A percentile compares a stretch with the other conserved stretches of the same genome.
Evolutionary conservation across 2,113 vertebrate genomes (phyloP).

Genomic region (Malurus melanocephalus): DNA sequence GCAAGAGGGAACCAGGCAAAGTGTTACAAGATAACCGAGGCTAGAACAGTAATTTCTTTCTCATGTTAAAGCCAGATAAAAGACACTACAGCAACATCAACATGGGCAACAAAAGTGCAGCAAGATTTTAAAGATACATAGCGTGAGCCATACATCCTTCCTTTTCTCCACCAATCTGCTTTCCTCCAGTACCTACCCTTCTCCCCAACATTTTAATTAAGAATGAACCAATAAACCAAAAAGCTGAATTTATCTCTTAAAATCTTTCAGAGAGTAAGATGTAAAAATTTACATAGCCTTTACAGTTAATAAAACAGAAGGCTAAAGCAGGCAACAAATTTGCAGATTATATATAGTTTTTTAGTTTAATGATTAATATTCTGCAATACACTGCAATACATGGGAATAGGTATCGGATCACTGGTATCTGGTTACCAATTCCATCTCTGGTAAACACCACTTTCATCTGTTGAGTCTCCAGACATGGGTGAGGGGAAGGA

Average conservation of each 20-base stretch:
- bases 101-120: neutral
- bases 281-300: neutral
- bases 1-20: neutral
- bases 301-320: neutral
- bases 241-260: neutral
- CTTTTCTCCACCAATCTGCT: neutral
- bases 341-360: neutral
- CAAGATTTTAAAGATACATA: neutral
- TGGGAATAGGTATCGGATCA: neutral
- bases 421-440: neutral
- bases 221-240: neutral
- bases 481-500: accelerated
- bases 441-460: neutral
- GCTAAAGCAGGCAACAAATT: neutral
- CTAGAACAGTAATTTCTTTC: neutral
- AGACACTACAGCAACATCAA: neutral
- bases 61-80: neutral
- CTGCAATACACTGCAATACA: neutral
- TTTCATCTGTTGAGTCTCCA: neutral
- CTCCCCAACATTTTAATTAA: neutral
- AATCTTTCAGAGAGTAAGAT: neutral
- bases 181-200: neutral
- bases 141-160: neutral
- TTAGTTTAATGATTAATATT: neutral
- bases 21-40: neutral